These are phyloP conservation scores for Esox masquinongy DNA, from an alignment of 2,797 vertebrate species.

Conservation along the genomic window DNA sequence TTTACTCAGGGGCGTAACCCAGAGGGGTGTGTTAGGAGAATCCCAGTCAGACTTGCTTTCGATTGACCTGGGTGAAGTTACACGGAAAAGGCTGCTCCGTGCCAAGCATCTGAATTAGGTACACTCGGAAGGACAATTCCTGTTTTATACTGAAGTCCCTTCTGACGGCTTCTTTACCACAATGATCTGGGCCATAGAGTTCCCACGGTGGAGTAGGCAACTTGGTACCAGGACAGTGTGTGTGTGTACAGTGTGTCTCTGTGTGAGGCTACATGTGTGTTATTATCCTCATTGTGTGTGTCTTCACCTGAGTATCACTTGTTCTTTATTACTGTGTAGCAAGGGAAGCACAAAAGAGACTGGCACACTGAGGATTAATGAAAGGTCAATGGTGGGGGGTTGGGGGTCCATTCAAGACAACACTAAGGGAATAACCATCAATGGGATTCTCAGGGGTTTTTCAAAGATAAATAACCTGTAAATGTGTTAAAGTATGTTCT, in stretches of 20 bases:
- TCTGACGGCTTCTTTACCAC: slow-evolving; percentile 46
- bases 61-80: slow-evolving; percentile 61
- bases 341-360: slow-evolving; percentile 17
- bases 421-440: not conserved
- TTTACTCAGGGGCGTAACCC: slow-evolving; percentile 38
- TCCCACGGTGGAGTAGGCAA: slow-evolving; percentile 62
- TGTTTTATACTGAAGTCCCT: slow-evolving; percentile 56
- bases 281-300: slow-evolving; percentile 29
- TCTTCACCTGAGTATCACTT: slow-evolving; percentile 42
- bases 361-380: not conserved
- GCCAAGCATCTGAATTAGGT: slow-evolving; percentile 64
- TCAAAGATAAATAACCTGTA: not conserved
- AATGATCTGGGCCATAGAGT: slow-evolving; percentile 50
- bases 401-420: not conserved
- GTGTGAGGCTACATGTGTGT: slow-evolving; percentile 36
- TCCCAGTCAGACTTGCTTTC: slow-evolving; percentile 37
- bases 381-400: not conserved
- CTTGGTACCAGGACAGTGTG: slow-evolving; percentile 44
- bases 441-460: slow-evolving; percentile 28
- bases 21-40: slow-evolving; percentile 50
- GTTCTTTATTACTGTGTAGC: slow-evolving; percentile 13
- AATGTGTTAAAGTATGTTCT: not conserved
- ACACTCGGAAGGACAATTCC: slow-evolving; percentile 55
- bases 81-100: slow-evolving; percentile 47
- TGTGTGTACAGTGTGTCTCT: slow-evolving; percentile 2